Base-by-base conservation (phyloP, 2,797 vertebrate species). In the Sebastes hubbsi region DNA sequence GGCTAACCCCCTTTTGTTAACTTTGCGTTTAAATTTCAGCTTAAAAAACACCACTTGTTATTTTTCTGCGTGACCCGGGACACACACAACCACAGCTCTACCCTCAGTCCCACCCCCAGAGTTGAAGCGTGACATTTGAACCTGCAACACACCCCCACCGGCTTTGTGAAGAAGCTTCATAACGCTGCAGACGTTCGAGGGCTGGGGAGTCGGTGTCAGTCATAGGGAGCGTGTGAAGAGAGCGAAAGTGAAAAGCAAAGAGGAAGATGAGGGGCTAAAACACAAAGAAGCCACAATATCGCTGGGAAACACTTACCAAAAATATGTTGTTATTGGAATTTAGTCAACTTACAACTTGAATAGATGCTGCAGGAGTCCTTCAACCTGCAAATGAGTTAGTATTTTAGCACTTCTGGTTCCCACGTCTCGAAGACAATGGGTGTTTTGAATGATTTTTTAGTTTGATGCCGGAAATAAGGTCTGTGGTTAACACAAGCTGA, bases 121-220 rank as follows among this genome's bases (percentile, higher is more conserved):
- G 67, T 58, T 20, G 0, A 16, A 52, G 68, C 14, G 25, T 78
- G 84, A 93, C 90, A 90, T 86, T 49, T 88, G 86, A 88, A 65
- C 87, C 84, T 60, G 8, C 32, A 70, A 72, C 70, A 60, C 30
- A 6, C 72, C 63, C 69, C 27, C 4, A n/a, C 29, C 8, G 2
- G 42, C 82, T 83, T 87, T 90, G 81, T 84, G 52, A 67, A 60
- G 61, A 64, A 59, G 67, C 75, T 74, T 84, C 25, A 70, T 83
- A 81, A 77, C 4, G 58, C 76, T 42, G 58, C 55, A 42, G 65
- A 59, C 6, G 20, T 67, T 6, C 20, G 29, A 52, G 24, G 20
- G 8, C 49, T 46, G 29, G 20, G 8, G 38, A 25, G 78, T 52
- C 65, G 12, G 7, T 75, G 77, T 89, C 77, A 89, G 61, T 88